Conservation (phyloP, 2,888 invertebrate species). For the Catotricha subobsoleta region DNA sequence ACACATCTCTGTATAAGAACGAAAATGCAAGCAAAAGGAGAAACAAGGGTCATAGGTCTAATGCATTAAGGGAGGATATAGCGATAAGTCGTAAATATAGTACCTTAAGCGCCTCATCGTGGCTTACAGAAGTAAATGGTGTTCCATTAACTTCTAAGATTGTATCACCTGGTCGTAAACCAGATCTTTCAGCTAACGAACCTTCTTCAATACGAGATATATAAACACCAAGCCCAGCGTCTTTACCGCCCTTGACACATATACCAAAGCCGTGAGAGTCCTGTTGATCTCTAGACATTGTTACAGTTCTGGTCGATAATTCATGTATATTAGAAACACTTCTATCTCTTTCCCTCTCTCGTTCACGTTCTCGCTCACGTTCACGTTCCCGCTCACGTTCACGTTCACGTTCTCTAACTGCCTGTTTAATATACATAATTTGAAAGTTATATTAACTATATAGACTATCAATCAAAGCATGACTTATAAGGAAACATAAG, state of each 20-base stretch:
- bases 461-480: too few relatives aligned
- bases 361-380: conserved; percentile 12
- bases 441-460: background rate
- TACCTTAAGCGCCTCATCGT: conserved; percentile 85
- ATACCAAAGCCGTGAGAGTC: conserved; percentile 78
- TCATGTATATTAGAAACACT: conserved; percentile 50
- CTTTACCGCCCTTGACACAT: conserved; percentile 81
- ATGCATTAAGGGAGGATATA: background rate
- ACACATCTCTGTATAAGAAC: conserved; percentile 32
- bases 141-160: conserved; percentile 89
- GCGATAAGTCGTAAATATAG: background rate
- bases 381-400: too few relatives aligned
- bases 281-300: conserved; percentile 66
- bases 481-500: too few relatives aligned
- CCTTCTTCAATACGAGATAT: conserved; percentile 82
- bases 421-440: background rate
- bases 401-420: too few relatives aligned
- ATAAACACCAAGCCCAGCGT: conserved; percentile 77
- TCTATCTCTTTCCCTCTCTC: conserved; percentile 34
- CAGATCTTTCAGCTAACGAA: conserved; percentile 74
- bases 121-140: conserved; percentile 80
- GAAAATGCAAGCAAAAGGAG: background rate
- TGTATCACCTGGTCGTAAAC: conserved; percentile 80
- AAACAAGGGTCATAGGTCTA: background rate
- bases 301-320: conserved; percentile 64